Percentiles rank a stretch among this genome's conserved stretches.
Evolutionary conservation across 2,888 invertebrate genomes (phyloP).

Genomic region (Eueremaeus valkanovi): DNA sequence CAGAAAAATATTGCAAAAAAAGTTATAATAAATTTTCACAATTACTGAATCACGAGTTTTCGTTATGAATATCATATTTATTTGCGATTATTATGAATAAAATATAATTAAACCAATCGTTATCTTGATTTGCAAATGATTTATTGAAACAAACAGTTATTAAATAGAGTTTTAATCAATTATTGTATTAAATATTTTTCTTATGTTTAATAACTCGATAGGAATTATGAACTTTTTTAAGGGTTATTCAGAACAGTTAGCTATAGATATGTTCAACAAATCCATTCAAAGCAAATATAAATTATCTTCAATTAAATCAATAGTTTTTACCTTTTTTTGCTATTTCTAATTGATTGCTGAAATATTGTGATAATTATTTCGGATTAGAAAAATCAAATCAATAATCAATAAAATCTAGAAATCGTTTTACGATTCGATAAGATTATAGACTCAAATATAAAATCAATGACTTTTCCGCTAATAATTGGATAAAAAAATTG

Average conservation of each 20-base stretch:
- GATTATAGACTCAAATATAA: constrained; percentile 13
- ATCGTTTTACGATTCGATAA: background rate
- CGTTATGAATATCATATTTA: constrained; percentile 14
- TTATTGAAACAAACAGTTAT: background rate
- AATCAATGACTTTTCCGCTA: constrained; percentile 7
- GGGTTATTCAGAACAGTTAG: background rate
- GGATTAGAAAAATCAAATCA: background rate
- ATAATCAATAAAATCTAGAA: background rate
- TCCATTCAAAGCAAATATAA: background rate
- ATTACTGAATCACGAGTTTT: constrained; percentile 26
- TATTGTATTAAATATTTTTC: background rate
- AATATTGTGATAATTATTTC: constrained; percentile 17
- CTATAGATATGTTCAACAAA: background rate
- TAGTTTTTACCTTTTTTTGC: background rate
- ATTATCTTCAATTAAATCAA: background rate
- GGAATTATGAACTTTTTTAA: background rate
- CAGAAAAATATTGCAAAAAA: background rate
- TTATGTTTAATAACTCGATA: background rate
- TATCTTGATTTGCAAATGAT: background rate
- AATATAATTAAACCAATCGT: background rate
- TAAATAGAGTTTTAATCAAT: background rate
- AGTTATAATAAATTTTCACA: constrained; percentile 9
- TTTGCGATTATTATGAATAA: background rate
- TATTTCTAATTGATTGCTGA: background rate
- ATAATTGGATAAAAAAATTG: background rate